Evolutionary conservation across 2,113 vertebrate species (phyloP).

Genomic region (Bos javanicus): DNA sequence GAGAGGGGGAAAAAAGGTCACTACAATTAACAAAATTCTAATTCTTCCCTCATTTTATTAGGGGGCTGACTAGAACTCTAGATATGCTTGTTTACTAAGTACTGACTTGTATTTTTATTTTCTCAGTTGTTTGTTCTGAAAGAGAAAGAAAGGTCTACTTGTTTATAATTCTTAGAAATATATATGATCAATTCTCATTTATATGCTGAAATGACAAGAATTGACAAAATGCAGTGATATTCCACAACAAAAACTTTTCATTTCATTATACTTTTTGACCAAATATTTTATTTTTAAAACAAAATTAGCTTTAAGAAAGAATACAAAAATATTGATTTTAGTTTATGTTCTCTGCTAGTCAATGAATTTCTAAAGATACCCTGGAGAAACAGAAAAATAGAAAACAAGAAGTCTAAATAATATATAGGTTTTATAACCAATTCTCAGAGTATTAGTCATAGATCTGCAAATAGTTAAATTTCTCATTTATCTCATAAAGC

Average conservation of each 20-base stretch:
- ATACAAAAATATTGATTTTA: neutral
- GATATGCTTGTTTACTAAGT: neutral
- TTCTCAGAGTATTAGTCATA: neutral
- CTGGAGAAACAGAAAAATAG: neutral
- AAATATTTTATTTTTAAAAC: constrained; percentile 34
- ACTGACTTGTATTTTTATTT: neutral
- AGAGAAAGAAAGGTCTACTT: neutral
- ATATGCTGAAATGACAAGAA: constrained; percentile 9
- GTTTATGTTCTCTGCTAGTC: neutral
- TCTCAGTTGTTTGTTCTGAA: constrained; percentile 9
- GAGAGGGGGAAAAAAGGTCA: neutral
- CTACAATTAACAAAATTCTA: neutral
- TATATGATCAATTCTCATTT: neutral
- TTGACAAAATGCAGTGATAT: neutral
- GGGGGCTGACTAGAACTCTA: neutral
- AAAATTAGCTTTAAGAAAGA: constrained; percentile 22
- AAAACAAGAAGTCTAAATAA: neutral
- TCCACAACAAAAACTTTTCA: neutral
- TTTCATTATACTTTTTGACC: constrained; percentile 9
- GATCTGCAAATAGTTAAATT: neutral
- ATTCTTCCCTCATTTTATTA: neutral
- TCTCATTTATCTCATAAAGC: neutral
- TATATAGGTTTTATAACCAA: neutral
- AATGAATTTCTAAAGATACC: constrained; percentile 32
- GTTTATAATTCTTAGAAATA: constrained; percentile 31